These are phyloP conservation scores for Trichonephila clavipes DNA, from an alignment of 1,140 invertebrate genomes.

Conservation along the genomic window DNA sequence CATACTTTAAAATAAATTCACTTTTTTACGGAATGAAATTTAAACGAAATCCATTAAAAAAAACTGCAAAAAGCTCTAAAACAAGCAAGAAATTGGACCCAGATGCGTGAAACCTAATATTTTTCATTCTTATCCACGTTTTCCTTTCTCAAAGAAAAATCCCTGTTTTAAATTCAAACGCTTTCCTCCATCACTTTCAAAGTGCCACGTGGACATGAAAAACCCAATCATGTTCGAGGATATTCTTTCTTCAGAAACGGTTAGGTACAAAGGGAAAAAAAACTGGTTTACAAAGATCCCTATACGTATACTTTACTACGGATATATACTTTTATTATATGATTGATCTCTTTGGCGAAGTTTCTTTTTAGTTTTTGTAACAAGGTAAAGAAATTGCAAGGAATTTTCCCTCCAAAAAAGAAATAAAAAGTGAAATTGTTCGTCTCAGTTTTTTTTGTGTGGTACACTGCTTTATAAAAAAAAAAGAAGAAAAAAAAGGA, in stretches of 20 bases:
- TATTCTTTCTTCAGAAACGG: neutral
- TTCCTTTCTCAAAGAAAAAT: too few species aligned
- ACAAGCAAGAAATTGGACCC: too few species aligned
- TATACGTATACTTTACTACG: neutral
- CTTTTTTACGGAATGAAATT: too few species aligned
- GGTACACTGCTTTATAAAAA: neutral
- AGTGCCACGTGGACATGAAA: neutral
- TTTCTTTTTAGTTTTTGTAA: neutral
- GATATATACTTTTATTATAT: constrained; percentile 29
- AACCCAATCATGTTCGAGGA: neutral
- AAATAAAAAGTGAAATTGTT: neutral
- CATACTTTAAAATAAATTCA: too few species aligned
- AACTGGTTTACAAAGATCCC: neutral
- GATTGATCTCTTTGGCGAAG: neutral
- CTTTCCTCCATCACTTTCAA: neutral
- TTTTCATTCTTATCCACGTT: too few species aligned
- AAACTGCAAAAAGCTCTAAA: too few species aligned
- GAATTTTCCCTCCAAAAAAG: neutral
- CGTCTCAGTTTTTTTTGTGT: neutral
- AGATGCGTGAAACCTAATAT: too few species aligned
- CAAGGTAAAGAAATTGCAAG: neutral
- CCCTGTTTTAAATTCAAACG: neutral
- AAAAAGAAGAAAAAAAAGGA: neutral
- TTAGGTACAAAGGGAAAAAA: neutral
- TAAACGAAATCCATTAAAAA: too few species aligned